Percentiles rank a stretch among this genome's conserved stretches.
Conservation (phyloP, 1,140 invertebrate species). For the Brachionus angularis region DNA sequence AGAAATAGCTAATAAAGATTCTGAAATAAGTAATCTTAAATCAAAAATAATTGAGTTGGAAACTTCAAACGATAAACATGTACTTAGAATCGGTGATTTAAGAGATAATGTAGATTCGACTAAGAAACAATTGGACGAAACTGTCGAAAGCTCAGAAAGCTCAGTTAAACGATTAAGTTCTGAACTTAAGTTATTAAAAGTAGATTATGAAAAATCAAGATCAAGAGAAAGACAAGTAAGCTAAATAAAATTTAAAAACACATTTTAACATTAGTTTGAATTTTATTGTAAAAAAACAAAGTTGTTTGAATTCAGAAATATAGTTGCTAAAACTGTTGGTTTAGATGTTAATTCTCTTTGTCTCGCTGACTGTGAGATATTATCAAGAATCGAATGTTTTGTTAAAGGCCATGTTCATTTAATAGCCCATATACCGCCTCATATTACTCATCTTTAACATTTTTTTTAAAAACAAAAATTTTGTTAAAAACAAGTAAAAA, state of each 20-base stretch:
- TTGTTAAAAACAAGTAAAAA: too few relatives aligned
- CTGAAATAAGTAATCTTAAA: conserved; percentile 52
- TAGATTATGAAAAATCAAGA: conserved; percentile 50
- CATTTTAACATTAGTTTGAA: background rate
- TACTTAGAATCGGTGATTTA: conserved; percentile 52
- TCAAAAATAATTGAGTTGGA: conserved; percentile 53
- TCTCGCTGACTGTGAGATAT: conserved; percentile 58
- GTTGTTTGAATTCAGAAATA: conserved; percentile 56
- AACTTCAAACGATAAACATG: conserved; percentile 51
- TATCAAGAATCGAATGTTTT: conserved; percentile 52
- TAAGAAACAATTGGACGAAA: conserved; percentile 48
- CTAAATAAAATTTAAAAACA: background rate
- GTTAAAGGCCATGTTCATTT: conserved; percentile 14
- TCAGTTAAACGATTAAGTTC: conserved; percentile 55
- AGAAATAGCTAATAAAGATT: conserved; percentile 49
- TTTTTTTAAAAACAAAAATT: too few relatives aligned
- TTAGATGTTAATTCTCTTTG: conserved; percentile 55
- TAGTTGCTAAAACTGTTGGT: conserved; percentile 56
- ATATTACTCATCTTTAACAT: too few relatives aligned
- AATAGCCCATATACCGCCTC: background rate
- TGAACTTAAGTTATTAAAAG: conserved; percentile 56
- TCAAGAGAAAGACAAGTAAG: conserved; percentile 56
- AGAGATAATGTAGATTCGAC: conserved; percentile 48
- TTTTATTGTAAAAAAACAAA: conserved; percentile 47
- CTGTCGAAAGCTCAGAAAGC: conserved; percentile 50